phyloP scores from a whole-genome alignment of 2,113 vertebrate genomes.

The Oryzias javanicus region DNA sequence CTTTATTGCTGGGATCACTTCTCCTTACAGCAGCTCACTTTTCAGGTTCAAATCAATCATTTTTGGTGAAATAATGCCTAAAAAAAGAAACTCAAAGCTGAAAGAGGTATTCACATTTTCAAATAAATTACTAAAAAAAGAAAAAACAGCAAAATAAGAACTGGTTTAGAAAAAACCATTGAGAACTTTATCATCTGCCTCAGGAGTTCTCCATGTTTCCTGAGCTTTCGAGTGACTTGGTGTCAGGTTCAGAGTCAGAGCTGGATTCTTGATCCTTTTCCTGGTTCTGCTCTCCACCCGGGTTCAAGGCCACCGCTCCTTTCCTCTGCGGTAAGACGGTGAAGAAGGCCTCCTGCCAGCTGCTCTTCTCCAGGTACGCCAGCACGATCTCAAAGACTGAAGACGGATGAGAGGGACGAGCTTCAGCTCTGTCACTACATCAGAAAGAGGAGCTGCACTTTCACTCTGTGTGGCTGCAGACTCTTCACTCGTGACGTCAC shows the following conservation, averaged over 20 bases:
- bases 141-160: neutral
- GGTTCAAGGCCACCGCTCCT: conserved; percentile 83
- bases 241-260: conserved; percentile 45
- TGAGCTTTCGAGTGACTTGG: neutral
- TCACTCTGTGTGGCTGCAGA: too few species aligned
- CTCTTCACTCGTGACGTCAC: too few species aligned
- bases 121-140: neutral
- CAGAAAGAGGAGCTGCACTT: too few species aligned
- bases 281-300: conserved; percentile 23
- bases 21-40: neutral
- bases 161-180: neutral
- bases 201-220: neutral
- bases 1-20: neutral
- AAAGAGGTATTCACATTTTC: neutral
- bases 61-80: too few species aligned
- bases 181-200: neutral
- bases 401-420: neutral
- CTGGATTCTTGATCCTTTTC: conserved; percentile 42
- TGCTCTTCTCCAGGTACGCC: conserved; percentile 86
- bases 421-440: too few species aligned
- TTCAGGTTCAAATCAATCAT: neutral
- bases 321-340: conserved; percentile 90
- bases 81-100: neutral
- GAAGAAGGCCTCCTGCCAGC: conserved; percentile 95
- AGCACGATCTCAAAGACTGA: conserved; percentile 97